Conservation (phyloP, 2,797 vertebrate species). For the Esox masquinongy region DNA sequence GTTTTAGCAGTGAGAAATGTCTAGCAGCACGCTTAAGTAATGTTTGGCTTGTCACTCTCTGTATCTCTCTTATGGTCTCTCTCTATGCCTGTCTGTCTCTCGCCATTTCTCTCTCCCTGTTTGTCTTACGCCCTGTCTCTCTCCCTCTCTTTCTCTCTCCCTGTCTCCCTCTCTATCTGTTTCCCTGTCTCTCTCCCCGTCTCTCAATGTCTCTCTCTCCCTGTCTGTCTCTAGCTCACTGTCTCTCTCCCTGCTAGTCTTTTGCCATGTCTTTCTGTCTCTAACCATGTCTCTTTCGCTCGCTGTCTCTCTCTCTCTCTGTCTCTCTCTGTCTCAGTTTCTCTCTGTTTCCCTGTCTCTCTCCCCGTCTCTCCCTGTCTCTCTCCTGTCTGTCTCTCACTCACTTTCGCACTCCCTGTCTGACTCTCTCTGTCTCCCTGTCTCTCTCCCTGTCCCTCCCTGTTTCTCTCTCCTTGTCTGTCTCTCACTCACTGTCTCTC, state of each 20-base stretch:
- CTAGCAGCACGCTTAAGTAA: slow-evolving; percentile 41
- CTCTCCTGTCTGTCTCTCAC: background rate
- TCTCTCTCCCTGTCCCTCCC: background rate
- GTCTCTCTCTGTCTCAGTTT: too few relatives aligned
- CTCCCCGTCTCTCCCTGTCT: slow-evolving; percentile 41
- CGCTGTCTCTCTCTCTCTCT: too few relatives aligned
- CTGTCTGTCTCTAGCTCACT: slow-evolving; percentile 12
- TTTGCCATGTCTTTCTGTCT: too few relatives aligned
- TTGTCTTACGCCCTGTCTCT: background rate
- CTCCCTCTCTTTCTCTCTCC: too few relatives aligned
- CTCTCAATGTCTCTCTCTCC: background rate
- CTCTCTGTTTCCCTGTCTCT: too few relatives aligned
- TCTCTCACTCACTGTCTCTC: background rate
- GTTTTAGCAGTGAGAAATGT: slow-evolving; percentile 53
- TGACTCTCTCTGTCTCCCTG: slow-evolving; percentile 7
- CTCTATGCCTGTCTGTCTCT: too few relatives aligned
- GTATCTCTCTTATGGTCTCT: slow-evolving; percentile 8
- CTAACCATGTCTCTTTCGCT: too few relatives aligned
- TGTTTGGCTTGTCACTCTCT: slow-evolving; percentile 39
- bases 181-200: too few relatives aligned
- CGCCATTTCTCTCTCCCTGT: slow-evolving; percentile 2
- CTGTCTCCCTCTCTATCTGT: background rate
- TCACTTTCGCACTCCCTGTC: background rate
- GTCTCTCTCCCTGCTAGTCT: too few relatives aligned
- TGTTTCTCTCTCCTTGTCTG: background rate